These are phyloP conservation scores for Alviniconcha marisindica DNA, from an alignment of 1,140 invertebrate species.

Conservation along the genomic window DNA sequence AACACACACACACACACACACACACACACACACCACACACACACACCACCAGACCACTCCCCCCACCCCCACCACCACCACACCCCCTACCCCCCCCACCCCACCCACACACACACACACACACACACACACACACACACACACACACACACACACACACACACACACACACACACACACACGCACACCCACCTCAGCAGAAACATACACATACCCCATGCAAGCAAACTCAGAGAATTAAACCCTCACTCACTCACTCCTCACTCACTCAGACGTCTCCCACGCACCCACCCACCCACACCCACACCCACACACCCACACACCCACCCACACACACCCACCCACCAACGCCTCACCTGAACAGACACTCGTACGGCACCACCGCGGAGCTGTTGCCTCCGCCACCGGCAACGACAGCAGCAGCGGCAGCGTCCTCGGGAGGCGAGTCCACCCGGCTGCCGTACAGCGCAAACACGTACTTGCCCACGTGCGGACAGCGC, in stretches of 20 bases:
- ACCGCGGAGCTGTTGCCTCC: not conserved
- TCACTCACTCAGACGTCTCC: no score
- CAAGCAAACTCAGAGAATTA: not conserved
- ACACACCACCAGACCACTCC: no score
- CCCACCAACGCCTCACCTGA: conserved; percentile 34
- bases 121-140: not conserved
- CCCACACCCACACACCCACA: not conserved
- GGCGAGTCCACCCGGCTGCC: conserved; percentile 57
- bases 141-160: not conserved
- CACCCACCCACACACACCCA: not conserved
- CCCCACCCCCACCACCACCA: not conserved
- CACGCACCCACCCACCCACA: not conserved
- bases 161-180: conserved; percentile 7
- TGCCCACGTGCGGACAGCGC: conserved; percentile 70
- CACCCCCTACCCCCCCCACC: no score
- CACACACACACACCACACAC: not conserved
- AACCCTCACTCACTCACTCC: no score
- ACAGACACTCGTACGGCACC: conserved; percentile 67
- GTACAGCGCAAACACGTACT: conserved; percentile 72
- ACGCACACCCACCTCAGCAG: not conserved
- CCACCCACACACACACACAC: not conserved
- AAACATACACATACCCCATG: not conserved
- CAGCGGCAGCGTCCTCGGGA: conserved; percentile 52
- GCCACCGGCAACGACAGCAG: not conserved
- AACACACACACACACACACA: conserved; percentile 14